phyloP scores from a whole-genome alignment of 2,888 invertebrate species.

The Patella caerulea region DNA sequence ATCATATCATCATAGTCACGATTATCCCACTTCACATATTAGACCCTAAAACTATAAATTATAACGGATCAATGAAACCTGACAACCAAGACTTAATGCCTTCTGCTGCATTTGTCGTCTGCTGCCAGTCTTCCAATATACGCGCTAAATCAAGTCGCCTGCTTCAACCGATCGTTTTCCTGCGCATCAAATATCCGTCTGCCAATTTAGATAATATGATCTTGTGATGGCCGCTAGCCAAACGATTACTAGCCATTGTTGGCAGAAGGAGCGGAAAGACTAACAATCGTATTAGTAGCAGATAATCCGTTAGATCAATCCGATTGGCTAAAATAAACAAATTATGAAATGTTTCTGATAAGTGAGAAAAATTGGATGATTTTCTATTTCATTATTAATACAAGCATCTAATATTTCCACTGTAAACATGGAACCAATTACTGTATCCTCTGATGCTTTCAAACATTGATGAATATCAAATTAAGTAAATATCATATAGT shows the following conservation, averaged over 20 bases:
- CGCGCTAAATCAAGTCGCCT: conserved; percentile 2
- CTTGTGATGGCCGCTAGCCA: neutral
- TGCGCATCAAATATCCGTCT: conserved; percentile 4
- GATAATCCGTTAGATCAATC: conserved; percentile 5
- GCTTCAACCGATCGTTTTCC: conserved; percentile 7
- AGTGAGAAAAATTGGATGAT: neutral
- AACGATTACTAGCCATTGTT: conserved; percentile 1
- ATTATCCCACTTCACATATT: neutral
- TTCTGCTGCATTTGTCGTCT: conserved; percentile 1
- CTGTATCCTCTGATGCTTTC: no score
- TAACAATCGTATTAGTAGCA: neutral
- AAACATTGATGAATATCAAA: no score
- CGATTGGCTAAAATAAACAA: conserved; percentile 8
- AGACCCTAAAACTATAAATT: neutral
- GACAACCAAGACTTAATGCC: neutral
- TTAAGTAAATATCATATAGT: no score
- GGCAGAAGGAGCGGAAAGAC: conserved; percentile 8
- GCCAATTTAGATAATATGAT: conserved; percentile 4
- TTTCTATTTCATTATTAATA: no score
- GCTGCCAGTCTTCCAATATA: neutral
- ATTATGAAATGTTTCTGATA: conserved; percentile 1
- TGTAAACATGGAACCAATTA: no score
- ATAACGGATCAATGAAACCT: neutral
- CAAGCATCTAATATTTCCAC: no score
- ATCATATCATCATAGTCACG: conserved; percentile 5